Percentiles rank a stretch among this genome's conserved stretches.
Evolutionary conservation across 1,140 invertebrate species (phyloP).

Genomic region (Lordiphosa clarofinis): DNA sequence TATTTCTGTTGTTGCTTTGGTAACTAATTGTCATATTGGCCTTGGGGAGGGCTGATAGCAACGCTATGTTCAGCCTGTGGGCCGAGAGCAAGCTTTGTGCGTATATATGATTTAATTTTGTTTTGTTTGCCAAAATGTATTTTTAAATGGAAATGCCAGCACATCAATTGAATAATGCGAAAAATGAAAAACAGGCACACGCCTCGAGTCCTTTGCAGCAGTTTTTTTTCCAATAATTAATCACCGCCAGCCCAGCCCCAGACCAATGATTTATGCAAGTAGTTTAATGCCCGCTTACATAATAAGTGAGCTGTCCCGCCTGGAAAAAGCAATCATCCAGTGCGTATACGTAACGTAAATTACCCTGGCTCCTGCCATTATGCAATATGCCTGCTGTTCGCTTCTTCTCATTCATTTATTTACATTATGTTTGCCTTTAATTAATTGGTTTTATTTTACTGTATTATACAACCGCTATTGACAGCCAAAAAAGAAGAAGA

Average conservation of each 20-base stretch:
- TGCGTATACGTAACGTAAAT: conserved; percentile 52
- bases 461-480: conserved; percentile 20
- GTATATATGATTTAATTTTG: conserved; percentile 67
- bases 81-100: conserved; percentile 17
- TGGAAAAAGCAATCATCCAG: conserved; percentile 24
- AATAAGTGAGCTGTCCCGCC: conserved; percentile 53
- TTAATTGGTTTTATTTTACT: conserved; percentile 58
- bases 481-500: conserved; percentile 6
- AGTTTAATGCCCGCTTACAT: conserved; percentile 65
- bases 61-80: conserved; percentile 25
- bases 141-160: conserved; percentile 60
- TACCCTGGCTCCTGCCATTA: conserved; percentile 27
- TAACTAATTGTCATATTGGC: conserved; percentile 77
- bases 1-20: conserved; percentile 77
- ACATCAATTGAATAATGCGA: conserved; percentile 67
- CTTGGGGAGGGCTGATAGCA: conserved; percentile 53
- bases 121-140: conserved; percentile 30
- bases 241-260: conserved; percentile 44
- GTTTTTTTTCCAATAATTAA: conserved; percentile 67
- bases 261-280: conserved; percentile 69
- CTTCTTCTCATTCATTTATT: conserved; percentile 39
- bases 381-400: conserved; percentile 12
- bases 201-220: conserved; percentile 35
- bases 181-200: conserved; percentile 42
- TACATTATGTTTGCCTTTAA: conserved; percentile 57